Percentiles rank a stretch among this genome's conserved stretches.
phyloP scores from a whole-genome alignment of 2,113 vertebrate genomes.

The Ammospiza caudacuta region DNA sequence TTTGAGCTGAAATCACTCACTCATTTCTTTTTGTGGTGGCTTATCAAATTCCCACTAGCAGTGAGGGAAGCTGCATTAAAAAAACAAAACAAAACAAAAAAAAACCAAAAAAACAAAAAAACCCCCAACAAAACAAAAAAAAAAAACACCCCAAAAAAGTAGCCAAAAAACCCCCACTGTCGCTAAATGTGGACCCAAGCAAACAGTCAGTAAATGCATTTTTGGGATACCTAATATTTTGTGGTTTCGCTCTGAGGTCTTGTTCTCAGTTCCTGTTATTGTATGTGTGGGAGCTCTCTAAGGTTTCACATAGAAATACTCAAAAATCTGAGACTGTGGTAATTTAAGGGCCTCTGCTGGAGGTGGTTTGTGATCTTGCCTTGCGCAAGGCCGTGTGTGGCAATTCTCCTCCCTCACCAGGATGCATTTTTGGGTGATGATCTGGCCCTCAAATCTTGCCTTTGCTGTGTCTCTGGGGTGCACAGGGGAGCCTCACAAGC shows the following conservation, averaged over 20 bases:
- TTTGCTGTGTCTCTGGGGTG: background rate
- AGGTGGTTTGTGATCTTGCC: background rate
- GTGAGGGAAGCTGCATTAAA: background rate
- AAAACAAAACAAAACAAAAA: too few species aligned
- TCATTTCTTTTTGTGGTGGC: background rate
- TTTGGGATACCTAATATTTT: background rate
- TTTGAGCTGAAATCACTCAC: constrained; percentile 7
- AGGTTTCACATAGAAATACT: background rate
- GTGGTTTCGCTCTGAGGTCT: background rate
- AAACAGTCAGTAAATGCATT: background rate
- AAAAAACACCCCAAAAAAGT: background rate
- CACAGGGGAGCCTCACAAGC: background rate
- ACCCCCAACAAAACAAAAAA: background rate
- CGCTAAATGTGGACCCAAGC: background rate
- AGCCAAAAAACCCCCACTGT: background rate
- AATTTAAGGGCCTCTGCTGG: background rate
- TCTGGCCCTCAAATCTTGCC: background rate
- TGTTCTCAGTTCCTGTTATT: background rate
- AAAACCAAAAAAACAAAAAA: background rate
- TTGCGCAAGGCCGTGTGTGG: background rate
- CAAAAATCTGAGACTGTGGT: background rate
- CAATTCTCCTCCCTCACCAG: background rate
- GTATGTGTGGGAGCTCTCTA: background rate
- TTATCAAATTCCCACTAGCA: background rate
- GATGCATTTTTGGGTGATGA: background rate